Conservation (phyloP, 2,888 invertebrate species). For the Coelinius sp. region DNA sequence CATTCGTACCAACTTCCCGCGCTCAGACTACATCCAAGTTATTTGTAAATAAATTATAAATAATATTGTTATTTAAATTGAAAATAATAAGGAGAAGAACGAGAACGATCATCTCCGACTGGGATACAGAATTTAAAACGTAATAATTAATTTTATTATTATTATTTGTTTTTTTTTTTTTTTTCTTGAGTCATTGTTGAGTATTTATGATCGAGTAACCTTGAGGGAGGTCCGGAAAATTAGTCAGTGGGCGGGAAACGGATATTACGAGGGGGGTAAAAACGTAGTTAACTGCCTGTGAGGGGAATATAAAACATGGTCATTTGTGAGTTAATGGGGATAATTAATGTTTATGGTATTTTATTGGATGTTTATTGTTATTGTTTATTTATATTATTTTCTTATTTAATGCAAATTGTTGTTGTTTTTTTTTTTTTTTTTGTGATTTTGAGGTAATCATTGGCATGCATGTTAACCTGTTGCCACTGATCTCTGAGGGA, state of each 20-base stretch:
- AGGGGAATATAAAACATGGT: slow-evolving; percentile 31
- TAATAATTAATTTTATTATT: not conserved
- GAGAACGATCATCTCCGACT: slow-evolving; percentile 5
- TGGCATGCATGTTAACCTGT: slow-evolving; percentile 35
- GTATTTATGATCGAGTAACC: slow-evolving; percentile 7
- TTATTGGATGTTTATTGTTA: slow-evolving; percentile 47
- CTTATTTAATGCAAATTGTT: not conserved
- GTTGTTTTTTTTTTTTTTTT: slow-evolving; percentile 30
- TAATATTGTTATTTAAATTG: too few species aligned
- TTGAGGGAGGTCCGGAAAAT: slow-evolving; percentile 15
- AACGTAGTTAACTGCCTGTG: slow-evolving; percentile 27
- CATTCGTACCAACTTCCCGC: slow-evolving; percentile 18
- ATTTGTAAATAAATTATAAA: not conserved
- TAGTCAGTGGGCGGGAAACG: slow-evolving; percentile 14
- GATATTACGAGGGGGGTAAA: slow-evolving; percentile 9
- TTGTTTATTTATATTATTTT: not conserved
- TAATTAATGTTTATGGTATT: slow-evolving; percentile 37
- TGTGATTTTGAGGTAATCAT: not conserved
- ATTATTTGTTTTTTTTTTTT: too few species aligned
- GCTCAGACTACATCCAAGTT: not conserved
- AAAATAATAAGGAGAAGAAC: not conserved
- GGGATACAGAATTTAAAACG: slow-evolving; percentile 1
- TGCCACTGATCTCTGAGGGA: slow-evolving; percentile 3
- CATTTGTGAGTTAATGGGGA: slow-evolving; percentile 39
- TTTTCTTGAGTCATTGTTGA: not conserved